Base-by-base conservation (phyloP, 2,113 vertebrate species). In the Sciurus niger region DNA sequence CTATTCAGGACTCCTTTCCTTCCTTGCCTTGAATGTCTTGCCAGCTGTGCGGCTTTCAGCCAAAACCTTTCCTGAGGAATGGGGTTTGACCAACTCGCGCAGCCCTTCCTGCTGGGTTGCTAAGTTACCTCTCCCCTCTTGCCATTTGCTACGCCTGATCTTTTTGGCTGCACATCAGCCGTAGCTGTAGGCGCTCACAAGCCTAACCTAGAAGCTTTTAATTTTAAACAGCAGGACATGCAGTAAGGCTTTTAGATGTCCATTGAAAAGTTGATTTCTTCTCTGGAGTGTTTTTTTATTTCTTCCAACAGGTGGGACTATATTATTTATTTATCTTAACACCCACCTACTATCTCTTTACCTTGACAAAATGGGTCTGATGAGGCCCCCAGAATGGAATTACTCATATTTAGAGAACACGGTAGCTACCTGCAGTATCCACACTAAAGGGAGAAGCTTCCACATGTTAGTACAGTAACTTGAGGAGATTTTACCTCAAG, bases 151-250 rank as follows among this genome's bases (percentile, higher is more conserved):
- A 40, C 79, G 95, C 94, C 94, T 95, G 95, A 97, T 95, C 96
- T 96, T 80, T 98, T 97, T 86, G 9, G 22, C 96, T 91, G 18
- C 18, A 0, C n/a, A 86, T 89, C 84, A 78, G 24, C 80, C 6
- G 34, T 90, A 84, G 87, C 98, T n/a, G 32, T 94, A 95, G 96
- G 94, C 95, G 58, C 97, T 97, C 96, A 76, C 77, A 85, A 86
- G 94, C 92, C 0, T 0, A 74, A 95, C 96, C 63, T 76, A 95
- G 96, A 95, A 98, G 97, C 92, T 97, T 98, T 98, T 97, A 30
- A 98, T 98, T 98, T 98, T 96, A 97, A 98, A 89, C 98, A 98
- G 98, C 97, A 76, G 98, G 98, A 84, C 22, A 22, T 86, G 76
- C 96, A 96, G 84, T 89, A 96, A 95, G 93, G 90, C 96, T 98